Percentiles rank a stretch among this genome's conserved stretches.
phyloP scores from a whole-genome alignment of 92 coral and sea anemone genomes.

The Micromussa lordhowensis region DNA sequence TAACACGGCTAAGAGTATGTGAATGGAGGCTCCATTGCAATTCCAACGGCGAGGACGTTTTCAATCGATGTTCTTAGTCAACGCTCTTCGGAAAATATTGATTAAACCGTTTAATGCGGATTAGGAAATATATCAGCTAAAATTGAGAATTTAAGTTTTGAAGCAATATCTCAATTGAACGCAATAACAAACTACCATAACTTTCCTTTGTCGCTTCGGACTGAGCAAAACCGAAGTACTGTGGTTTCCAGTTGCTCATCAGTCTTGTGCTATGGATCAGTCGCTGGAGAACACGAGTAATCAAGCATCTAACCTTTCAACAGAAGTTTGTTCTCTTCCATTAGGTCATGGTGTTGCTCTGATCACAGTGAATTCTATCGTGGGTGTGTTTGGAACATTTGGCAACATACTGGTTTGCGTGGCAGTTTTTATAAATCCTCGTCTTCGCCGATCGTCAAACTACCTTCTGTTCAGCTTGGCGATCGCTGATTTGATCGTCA shows the following conservation, averaged over 20 bases:
- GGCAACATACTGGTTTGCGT: constrained; percentile 51
- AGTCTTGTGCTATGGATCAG: neutral
- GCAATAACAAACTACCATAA: neutral
- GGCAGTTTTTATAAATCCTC: constrained; percentile 27
- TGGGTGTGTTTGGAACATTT: constrained; percentile 39
- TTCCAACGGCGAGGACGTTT: neutral
- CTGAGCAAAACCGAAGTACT: neutral
- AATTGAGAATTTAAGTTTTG: neutral
- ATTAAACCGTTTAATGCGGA: neutral
- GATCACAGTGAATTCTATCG: constrained; percentile 17
- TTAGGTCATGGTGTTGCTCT: constrained; percentile 15
- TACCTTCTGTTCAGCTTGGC: constrained; percentile 67
- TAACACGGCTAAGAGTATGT: neutral
- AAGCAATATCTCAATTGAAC: neutral
- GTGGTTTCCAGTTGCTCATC: neutral
- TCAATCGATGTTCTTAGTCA: neutral
- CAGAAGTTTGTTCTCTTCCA: neutral
- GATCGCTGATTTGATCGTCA: constrained; percentile 65
- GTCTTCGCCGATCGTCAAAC: constrained; percentile 58
- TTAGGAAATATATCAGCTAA: neutral
- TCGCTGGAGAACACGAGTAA: neutral
- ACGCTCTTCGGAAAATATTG: neutral
- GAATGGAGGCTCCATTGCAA: neutral
- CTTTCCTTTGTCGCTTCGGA: neutral
- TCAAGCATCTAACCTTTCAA: neutral